Evolutionary conservation across 1,140 invertebrate species (phyloP).

Genomic region (Nomia melanderi): DNA sequence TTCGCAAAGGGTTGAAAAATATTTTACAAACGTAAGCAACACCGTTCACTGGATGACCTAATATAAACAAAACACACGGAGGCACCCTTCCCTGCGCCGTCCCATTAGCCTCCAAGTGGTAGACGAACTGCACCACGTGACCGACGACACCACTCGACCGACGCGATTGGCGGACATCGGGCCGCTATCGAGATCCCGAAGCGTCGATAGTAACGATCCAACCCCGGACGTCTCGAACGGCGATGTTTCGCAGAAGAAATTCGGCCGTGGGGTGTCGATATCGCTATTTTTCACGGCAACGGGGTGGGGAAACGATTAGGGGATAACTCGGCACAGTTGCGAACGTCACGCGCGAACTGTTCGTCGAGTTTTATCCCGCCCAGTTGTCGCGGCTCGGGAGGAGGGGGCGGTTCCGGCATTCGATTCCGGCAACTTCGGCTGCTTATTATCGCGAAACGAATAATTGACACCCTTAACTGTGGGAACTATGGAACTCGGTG

Average conservation of each 20-base stretch:
- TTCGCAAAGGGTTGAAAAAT: no score
- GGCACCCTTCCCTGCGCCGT: no score
- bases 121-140: background rate
- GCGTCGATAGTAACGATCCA: slow-evolving; percentile 40
- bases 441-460: slow-evolving; percentile 1
- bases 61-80: no score
- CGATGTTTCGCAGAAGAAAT: background rate
- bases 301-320: slow-evolving; percentile 19
- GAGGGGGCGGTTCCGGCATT: slow-evolving; percentile 23
- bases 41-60: no score
- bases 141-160: no score
- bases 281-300: background rate
- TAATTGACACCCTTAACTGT: background rate
- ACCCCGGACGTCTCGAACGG: slow-evolving; percentile 16
- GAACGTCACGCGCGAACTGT: background rate
- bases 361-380: slow-evolving; percentile 35
- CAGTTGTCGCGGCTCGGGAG: slow-evolving; percentile 1
- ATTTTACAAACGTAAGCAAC: no score
- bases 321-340: background rate
- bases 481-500: background rate
- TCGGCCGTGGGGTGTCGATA: background rate
- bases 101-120: no score
- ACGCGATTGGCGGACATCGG: background rate
- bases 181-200: slow-evolving; percentile 36
- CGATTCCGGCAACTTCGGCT: slow-evolving; percentile 18